Evolutionary conservation across 2,113 vertebrate genomes (phyloP), one percentile per base, ranked within the genome.

Genomic region (Vimba vimba): DNA sequence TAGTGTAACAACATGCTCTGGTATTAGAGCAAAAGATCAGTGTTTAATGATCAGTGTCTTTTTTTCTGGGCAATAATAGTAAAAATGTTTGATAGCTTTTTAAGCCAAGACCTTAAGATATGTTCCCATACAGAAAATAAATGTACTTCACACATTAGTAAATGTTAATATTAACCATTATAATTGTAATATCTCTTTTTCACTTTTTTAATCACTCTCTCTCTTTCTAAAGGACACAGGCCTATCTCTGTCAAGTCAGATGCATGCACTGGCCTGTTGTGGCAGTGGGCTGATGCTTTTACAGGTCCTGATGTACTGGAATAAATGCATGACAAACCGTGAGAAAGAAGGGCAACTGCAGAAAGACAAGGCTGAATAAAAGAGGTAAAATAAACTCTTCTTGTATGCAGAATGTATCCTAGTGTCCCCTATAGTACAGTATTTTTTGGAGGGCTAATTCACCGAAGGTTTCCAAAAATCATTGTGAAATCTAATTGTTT

Each of bases 221-320:
- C 43, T 80, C 81, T 50, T 76, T 68, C 36, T 90, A 8, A 45
- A 97, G 96, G 95, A 96, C 77, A 93, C 91, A 0, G 95, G 92
- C n/a, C 92, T 93, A 77, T 92, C 82, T 2, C 90, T 95, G 17
- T 75, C 92, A 76, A 91, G 91, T 45, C 88, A 95, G 83, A 91
- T 93, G 17, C 94, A 93, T 79, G 64, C 91, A 0, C 89, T 96
- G 43, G 94, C 96, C 0, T 92, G 94, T 1, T 86, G 92, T 68
- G 93, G 96, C 89, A 96, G 96, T 17, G 92, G 93, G 25, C 64
- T 97, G 88, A 93, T 97, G 0, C 86, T 94, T 19, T 88, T 62
- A 36, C 96, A 97, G 91, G 80, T 97, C n/a, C 79, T 96, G n/a
- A 93, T 91, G 78, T 95, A 92, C 91, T 94, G 91, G 91, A 91